Conservation (phyloP, 2,113 vertebrate genomes). For the Todiramphus saurophagus region DNA sequence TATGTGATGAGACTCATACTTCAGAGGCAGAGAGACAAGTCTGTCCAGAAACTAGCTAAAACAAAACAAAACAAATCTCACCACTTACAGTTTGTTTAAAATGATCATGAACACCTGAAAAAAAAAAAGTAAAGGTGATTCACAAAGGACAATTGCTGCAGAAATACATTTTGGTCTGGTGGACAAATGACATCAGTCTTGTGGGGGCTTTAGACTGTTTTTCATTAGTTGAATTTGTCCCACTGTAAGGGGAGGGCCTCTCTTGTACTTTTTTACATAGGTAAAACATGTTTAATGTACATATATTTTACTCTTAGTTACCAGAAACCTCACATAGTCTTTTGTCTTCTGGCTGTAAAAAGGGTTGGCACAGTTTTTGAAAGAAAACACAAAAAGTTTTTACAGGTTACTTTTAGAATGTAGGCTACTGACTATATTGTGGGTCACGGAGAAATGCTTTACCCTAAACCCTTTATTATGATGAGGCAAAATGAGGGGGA, state of each 20-base stretch:
- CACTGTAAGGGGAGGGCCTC: not conserved
- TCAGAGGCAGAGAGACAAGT: not conserved
- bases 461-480: not conserved
- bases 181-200: not conserved
- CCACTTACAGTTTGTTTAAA: not conserved
- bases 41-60: not conserved
- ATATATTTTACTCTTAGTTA: not conserved
- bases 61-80: not conserved
- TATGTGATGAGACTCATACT: conserved; percentile 20
- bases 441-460: not conserved
- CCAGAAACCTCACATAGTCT: not conserved
- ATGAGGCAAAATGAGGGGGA: not conserved
- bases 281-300: not conserved
- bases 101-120: not conserved
- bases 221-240: not conserved
- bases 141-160: not conserved
- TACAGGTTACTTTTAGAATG: not conserved
- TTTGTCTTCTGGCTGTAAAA: not conserved
- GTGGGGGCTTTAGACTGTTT: not conserved
- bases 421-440: not conserved
- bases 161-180: not conserved
- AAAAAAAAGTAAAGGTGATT: not conserved
- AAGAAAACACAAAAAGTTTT: not conserved
- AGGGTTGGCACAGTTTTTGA: not conserved
- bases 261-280: not conserved